Evolutionary conservation across 2,113 vertebrate species (phyloP), one percentile per base, ranked within the genome.

Genomic region (Malurus melanocephalus): DNA sequence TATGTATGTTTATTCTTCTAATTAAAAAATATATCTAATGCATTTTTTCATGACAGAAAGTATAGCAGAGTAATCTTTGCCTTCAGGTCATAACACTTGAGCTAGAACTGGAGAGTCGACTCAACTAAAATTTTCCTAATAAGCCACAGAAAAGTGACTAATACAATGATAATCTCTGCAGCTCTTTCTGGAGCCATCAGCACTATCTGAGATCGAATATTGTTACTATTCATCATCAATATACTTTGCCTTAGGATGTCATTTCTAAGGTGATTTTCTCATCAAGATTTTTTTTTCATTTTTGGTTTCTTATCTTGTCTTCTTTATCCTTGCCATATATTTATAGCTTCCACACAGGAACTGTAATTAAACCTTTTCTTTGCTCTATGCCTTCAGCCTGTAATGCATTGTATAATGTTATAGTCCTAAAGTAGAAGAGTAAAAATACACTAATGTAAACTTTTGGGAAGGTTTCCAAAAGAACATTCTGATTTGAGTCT

Each of bases 141-240:
- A 91, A 94, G 43, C 38, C 78, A 49, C 42, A 78, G 61, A 84
- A 76, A 79, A 76, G 43, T 81, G 42, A 68, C 49, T 88, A 85
- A 88, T 75, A 61, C 38, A 3, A 53, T 40, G 53, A 86, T 83
- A 68, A 91, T 76, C 69, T 91, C 80, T 81, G 62, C 52, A 67
- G 52, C 65, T 91, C 32, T 88, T 92, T 40, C 57, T 86, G 88
- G 66, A 95, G 79, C 83, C 73, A 88, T 84, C 77, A 72, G 66
- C 38, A 20, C n/a, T 88, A 57, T 86, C 80, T 90, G 66, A 92
- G 67, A 68, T 81, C 0, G 3, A 81, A 87, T 92, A 83, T 92
- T 95, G 76, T 94, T 90, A 66, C 33, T 81, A 65, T 68, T 92
- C 62, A 73, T 88, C 90, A 81, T 85, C 87, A 92, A 72, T 90